A percentile compares a stretch with the other conserved stretches of the same genome.
Evolutionary conservation across 2,113 vertebrate genomes (phyloP).

Genomic region (Eupsittula cactorum): DNA sequence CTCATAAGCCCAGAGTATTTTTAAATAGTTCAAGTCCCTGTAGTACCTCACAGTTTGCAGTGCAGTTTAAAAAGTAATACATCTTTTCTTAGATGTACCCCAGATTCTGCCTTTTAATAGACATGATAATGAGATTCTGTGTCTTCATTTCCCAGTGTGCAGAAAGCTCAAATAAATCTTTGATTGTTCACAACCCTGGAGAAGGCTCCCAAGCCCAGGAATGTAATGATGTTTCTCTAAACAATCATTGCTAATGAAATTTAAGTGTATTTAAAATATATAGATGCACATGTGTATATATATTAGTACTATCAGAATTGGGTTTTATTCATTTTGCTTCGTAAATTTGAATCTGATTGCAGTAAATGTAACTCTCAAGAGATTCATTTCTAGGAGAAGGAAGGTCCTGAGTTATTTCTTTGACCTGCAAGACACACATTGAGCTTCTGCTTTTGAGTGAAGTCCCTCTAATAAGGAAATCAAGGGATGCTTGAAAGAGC

Average conservation of each 20-base stretch:
- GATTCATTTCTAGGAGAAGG: constrained; percentile 49
- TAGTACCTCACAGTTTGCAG: constrained; percentile 80
- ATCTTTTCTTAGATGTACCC: constrained; percentile 85
- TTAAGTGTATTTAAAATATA: constrained; percentile 63
- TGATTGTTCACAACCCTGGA: constrained; percentile 82
- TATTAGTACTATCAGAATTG: constrained; percentile 52
- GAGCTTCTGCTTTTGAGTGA: constrained; percentile 31
- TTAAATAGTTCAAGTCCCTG: constrained; percentile 84
- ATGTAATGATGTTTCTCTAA: constrained; percentile 72
- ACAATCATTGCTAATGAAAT: constrained; percentile 78
- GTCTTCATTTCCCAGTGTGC: constrained; percentile 83
- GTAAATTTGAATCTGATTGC: constrained; percentile 47
- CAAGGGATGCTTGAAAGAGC: constrained; percentile 26
- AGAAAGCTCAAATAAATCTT: constrained; percentile 82
- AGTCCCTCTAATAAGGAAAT: constrained; percentile 15
- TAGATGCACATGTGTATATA: constrained; percentile 50
- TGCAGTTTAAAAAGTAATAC: constrained; percentile 81
- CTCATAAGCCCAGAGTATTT: constrained; percentile 74
- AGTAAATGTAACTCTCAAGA: constrained; percentile 43
- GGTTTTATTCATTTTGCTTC: constrained; percentile 51
- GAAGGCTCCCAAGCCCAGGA: constrained; percentile 73
- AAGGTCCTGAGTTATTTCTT: constrained; percentile 59
- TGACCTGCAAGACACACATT: constrained; percentile 16
- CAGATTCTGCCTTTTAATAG: constrained; percentile 87
- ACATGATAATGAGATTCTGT: constrained; percentile 84